phyloP scores from a whole-genome alignment of 2,888 invertebrate species.

The Meghimatium bilineatum region DNA sequence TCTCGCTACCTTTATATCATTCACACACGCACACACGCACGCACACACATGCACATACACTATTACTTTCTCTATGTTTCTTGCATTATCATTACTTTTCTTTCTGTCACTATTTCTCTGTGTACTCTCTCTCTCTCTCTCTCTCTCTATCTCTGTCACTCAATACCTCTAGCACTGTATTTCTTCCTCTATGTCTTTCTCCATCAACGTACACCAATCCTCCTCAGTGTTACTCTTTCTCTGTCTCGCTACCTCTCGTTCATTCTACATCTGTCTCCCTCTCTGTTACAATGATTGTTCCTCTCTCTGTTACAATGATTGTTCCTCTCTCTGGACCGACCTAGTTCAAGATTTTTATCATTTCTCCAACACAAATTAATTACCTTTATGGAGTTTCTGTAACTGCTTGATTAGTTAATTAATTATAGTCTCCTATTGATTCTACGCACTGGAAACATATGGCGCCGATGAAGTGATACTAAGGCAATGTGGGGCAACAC shows the following conservation, averaged over 20 bases:
- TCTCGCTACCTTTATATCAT: too few relatives aligned
- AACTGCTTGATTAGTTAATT: slow-evolving; percentile 41
- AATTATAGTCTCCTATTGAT: slow-evolving; percentile 28
- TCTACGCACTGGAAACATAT: slow-evolving; percentile 1
- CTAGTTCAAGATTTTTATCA: neutral
- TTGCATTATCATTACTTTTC: too few relatives aligned
- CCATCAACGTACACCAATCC: neutral
- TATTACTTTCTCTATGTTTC: too few relatives aligned
- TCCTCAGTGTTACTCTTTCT: neutral
- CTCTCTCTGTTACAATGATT: neutral
- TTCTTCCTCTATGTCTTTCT: too few relatives aligned
- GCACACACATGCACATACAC: too few relatives aligned
- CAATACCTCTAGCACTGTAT: too few relatives aligned
- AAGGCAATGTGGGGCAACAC: slow-evolving; percentile 14
- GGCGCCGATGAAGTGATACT: neutral
- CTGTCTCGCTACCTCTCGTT: neutral
- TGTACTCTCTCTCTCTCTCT: slow-evolving; percentile 24
- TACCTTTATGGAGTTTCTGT: slow-evolving; percentile 28
- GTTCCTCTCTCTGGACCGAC: neutral
- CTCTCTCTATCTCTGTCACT: neutral
- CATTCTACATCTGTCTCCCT: neutral
- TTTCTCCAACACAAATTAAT: slow-evolving; percentile 30
- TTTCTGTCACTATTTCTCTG: slow-evolving; percentile 34
- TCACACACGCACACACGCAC: too few relatives aligned
- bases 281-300: too few relatives aligned